Base-by-base conservation (phyloP, 2,113 vertebrate species). In the Platycercus adscitus region DNA sequence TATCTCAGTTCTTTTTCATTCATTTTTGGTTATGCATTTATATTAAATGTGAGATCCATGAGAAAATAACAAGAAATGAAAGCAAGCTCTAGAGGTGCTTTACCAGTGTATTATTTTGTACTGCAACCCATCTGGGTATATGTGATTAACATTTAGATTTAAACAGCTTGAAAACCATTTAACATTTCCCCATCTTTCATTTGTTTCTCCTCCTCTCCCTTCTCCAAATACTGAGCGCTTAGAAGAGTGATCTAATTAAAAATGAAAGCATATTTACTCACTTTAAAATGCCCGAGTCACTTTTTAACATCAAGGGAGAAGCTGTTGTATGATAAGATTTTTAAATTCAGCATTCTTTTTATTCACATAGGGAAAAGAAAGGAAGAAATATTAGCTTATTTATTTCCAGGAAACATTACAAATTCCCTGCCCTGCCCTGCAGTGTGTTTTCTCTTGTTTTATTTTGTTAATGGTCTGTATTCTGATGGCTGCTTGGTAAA, bases 401-500 rank as follows among this genome's bases (percentile, higher is more conserved):
- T 86, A n/a, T 94, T 95, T 96, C 70, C 81, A 87, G 69, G 41
- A 96, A 95, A 63, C 37, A 86, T 79, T 81, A 95, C 81, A 89
- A 89, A 81, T 76, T 91, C 44, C 43, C 29, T 83, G 64, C 91
- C 81, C 94, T 96, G 89, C 49, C 64, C 68, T 26, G 14, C 49
- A 65, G 56, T 23, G 23, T 44, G 64, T 50, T 93, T 90, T 86
- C 18, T 52, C 91, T 88, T 85, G 31, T 63, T 93, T 85, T 84
- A 66, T 92, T 97, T 96, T 63, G 44, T 49, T 91, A 95, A 81
- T 81, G 52, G 77, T 77, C 94, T 93, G 60, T 93, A 78, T 97
- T 96, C 96, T 95, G 47, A 90, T 71, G 95, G 83, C 47, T 94
- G 63, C 53, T 86, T 95, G 94, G 55, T 97, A 65, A 95, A 94